Base-by-base conservation (phyloP, 2,113 vertebrate genomes). In the Hydrochoerus hydrochaeris region DNA sequence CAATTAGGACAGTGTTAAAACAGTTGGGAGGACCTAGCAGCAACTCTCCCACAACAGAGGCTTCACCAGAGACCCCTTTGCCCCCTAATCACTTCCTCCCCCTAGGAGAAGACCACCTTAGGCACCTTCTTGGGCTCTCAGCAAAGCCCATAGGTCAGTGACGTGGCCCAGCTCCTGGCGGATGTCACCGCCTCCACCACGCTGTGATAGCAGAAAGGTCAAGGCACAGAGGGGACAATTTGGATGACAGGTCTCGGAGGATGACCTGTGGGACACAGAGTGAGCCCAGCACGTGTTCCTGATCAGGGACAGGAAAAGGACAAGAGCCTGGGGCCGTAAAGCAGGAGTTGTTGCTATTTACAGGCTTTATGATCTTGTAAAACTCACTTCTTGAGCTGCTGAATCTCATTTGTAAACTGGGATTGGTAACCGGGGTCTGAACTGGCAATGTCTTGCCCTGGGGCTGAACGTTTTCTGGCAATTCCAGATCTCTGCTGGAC, bases 261-360 rank as follows among this genome's bases (percentile, higher is more conserved):
- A 0, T 6, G n/a, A 3, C 35, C 2, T 73, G 19, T 2, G 7
- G 78, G 28, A n/a, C 19, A 60, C 41, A 0, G 9, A 0, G 35
- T 3, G 11, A 20, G 69, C 26, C 24, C 63, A 13, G 16, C 4
- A 0, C 1, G 58, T 24, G 54, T 22, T n/a, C 7, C 1, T 24
- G 58, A 35, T 14, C 0, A 75, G 71, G 54, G 14, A 8, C 3
- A 52, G 54, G n/a, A 19, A 17, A 83, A 65, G 81, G 28, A 77
- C 4, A 2, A 7, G 32, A 4, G 4, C 41, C 10, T 20, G 57
- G 30, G 24, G 32, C 13, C 9, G 0, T 3, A 62, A 58, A 44
- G 22, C 17, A 32, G 1, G 38, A 67, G 5, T 44, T 26, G 19
- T 71, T 41, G 26, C 26, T 46, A 8, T 22, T 67, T 41, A n/a